A percentile compares a stretch with the other conserved stretches of the same genome.
Evolutionary conservation across 2,797 vertebrate species (phyloP).

Genomic region (Emys orbicularis): DNA sequence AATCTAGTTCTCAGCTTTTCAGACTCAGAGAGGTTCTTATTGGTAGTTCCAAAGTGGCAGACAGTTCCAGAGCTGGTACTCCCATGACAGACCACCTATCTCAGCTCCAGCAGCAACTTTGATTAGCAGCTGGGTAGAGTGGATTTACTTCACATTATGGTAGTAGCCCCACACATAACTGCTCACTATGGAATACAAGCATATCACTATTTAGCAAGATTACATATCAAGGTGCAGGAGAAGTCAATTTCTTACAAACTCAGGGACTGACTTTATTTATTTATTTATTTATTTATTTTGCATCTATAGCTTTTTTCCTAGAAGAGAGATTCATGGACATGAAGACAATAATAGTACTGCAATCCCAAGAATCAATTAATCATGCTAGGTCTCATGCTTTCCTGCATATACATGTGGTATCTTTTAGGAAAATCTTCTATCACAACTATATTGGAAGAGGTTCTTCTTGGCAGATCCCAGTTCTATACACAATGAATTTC

Average conservation of each 20-base stretch:
- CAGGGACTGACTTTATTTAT: not conserved
- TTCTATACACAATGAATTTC: not conserved
- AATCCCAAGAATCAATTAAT: not conserved
- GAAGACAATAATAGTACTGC: not conserved
- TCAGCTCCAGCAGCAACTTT: not conserved
- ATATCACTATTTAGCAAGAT: not conserved
- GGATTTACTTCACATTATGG: not conserved
- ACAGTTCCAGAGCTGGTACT: not conserved
- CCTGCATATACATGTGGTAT: not conserved
- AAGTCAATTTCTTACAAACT: not conserved
- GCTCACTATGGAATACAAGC: not conserved
- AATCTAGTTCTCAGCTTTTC: not conserved
- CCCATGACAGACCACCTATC: not conserved
- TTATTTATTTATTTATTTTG: too few species aligned
- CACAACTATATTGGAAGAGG: not conserved
- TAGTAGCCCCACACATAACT: not conserved
- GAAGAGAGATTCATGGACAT: not conserved
- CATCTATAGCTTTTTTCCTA: not conserved
- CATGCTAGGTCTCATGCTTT: not conserved
- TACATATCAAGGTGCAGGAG: not conserved
- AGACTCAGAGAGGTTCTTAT: not conserved
- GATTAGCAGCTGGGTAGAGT: not conserved
- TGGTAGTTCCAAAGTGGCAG: not conserved
- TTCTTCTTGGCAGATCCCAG: not conserved
- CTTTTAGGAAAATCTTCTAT: not conserved